These are phyloP conservation scores for Lytechinus variegatus DNA, from an alignment of 35 echinoderm and acorn worm species.

Conservation along the genomic window DNA sequence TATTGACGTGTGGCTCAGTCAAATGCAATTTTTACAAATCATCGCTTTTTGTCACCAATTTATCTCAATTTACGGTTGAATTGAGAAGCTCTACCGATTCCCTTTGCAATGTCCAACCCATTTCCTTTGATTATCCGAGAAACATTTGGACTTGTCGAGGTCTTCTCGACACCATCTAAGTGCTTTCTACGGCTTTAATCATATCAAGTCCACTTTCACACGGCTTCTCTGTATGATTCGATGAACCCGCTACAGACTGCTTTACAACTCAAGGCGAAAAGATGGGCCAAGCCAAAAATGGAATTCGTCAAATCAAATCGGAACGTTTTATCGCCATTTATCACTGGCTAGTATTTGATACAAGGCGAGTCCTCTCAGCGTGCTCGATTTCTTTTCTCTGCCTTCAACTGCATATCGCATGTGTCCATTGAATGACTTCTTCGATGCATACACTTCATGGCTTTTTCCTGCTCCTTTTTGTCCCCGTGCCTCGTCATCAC, in stretches of 20 bases:
- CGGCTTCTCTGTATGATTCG: background rate
- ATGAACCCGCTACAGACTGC: background rate
- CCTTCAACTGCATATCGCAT: background rate
- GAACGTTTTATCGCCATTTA: slow-evolving; percentile 45
- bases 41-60: background rate
- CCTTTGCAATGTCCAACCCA: background rate
- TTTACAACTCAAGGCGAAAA: background rate
- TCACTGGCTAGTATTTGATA: slow-evolving; percentile 30
- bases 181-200: slow-evolving; percentile 33
- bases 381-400: background rate
- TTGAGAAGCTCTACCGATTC: background rate
- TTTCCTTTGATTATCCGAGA: slow-evolving; percentile 29
- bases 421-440: slow-evolving; percentile 10
- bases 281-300: background rate
- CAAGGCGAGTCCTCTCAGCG: slow-evolving; percentile 31
- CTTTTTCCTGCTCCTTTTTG: background rate
- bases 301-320: slow-evolving; percentile 46
- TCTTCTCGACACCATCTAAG: slow-evolving; percentile 23
- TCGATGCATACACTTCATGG: background rate
- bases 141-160: slow-evolving; percentile 7
- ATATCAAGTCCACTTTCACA: slow-evolving; percentile 30
- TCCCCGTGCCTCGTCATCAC: background rate
- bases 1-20: background rate
- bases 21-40: slow-evolving; percentile 15
- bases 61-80: slow-evolving; percentile 5